These are phyloP conservation scores for Oenanthe melanoleuca DNA, from an alignment of 2,113 vertebrate species.

Conservation along the genomic window DNA sequence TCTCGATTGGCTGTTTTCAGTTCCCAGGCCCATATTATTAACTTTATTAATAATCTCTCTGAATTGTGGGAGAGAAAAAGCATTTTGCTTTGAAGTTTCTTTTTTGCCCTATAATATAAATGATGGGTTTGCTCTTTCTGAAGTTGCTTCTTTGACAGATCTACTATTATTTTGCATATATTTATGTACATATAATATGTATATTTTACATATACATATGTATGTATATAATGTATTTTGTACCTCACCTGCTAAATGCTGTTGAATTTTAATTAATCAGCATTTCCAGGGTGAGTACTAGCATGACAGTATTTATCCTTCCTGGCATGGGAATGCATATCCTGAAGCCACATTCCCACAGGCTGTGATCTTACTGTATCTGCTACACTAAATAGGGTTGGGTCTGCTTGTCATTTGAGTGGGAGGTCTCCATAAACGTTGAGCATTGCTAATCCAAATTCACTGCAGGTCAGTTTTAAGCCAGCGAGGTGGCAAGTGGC, in stretches of 20 bases:
- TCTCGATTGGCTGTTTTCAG: not conserved
- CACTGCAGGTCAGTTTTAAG: not conserved
- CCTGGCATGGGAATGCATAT: not conserved
- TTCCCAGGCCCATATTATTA: not conserved
- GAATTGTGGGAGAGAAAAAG: not conserved
- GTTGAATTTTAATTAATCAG: not conserved
- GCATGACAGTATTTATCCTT: not conserved
- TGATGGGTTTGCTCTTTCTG: not conserved
- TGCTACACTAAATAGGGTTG: not conserved
- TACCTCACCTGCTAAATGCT: not conserved
- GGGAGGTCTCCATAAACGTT: not conserved
- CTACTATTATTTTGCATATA: not conserved
- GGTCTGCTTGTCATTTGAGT: not conserved
- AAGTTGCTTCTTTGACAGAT: not conserved
- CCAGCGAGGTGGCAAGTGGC: not conserved
- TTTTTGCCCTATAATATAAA: not conserved
- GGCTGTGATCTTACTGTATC: not conserved
- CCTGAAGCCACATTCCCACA: not conserved
- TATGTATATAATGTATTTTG: not conserved
- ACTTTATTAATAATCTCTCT: constrained; percentile 16
- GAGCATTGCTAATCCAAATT: not conserved
- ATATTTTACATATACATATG: not conserved
- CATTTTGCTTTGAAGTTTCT: constrained; percentile 17
- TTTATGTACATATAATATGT: not conserved
- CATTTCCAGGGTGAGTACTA: not conserved